Base-by-base conservation (phyloP, 2,113 vertebrate genomes). In the Trachemys scripta region DNA sequence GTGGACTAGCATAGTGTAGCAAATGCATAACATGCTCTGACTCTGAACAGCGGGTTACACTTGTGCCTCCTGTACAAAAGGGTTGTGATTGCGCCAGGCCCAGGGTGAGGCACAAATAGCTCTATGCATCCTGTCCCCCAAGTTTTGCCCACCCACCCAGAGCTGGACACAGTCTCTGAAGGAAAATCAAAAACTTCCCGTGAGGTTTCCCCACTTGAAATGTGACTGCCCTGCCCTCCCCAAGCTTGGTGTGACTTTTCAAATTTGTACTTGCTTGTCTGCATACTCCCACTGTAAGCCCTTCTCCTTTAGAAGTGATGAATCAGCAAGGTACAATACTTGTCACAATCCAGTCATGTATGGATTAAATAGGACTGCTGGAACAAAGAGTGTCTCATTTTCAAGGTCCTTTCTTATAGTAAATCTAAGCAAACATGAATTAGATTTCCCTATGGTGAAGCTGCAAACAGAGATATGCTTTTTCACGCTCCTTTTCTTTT, bases 381-480 rank as follows among this genome's bases (percentile, higher is more conserved):
- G 31, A 97, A 94, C 49, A 95, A 96, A 95, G 50, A 79, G 3
- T 69, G 31, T 79, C 78, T 95, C 82, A 96, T 95, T 96, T 93
- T 94, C 69, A 94, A 96, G 89, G 85, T 78, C 38, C 90, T 97
- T 94, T 76, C 27, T 94, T 85, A 87, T 1, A 93, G 38, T 86
- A 94, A 95, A 95, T 94, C 78, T 96, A 94, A 94, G 87, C 29
- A 97, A 97, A 95, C 25, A 59, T 85, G 47, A 93, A 81, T 85
- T 90, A 94, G 72, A 97, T 97, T 96, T 97, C 79, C 89, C 90
- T 42, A 25, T 59, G 49, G 65, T 89, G 51, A 94, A 76, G 47
- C 51, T 93, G 51, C 47, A 97, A 91, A 69, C 29, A 85, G 80
- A 96, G 72, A 97, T 49, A 86, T 11, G 57, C 5, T 91, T 97